phyloP scores from a whole-genome alignment of 2,113 vertebrate species.

The Australoheros scitulus region DNA sequence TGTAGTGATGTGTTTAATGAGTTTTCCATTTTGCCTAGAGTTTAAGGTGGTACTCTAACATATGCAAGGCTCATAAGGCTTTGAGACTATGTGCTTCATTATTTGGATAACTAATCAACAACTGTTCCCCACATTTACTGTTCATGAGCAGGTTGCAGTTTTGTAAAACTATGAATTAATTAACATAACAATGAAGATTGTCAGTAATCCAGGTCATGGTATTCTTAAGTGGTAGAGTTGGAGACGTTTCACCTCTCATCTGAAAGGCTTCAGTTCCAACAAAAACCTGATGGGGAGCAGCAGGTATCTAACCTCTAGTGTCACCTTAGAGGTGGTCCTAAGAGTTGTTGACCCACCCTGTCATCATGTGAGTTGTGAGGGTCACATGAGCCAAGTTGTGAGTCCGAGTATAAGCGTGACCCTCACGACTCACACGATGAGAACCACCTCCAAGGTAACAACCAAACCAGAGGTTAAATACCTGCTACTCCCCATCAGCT shows the following conservation, averaged over 20 bases:
- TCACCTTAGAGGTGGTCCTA: no score
- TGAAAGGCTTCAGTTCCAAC: background rate
- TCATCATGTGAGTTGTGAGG: background rate
- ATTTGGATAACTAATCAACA: background rate
- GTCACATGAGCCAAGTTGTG: background rate
- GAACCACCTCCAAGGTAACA: background rate
- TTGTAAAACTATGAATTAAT: background rate
- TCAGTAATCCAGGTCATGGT: background rate
- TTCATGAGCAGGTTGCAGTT: background rate
- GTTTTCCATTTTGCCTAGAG: background rate
- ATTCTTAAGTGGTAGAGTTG: background rate
- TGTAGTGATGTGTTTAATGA: constrained; percentile 6
- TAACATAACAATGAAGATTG: background rate
- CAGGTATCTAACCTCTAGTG: no score
- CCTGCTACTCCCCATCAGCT: background rate
- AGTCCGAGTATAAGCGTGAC: background rate
- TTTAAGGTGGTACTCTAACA: background rate
- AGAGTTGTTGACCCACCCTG: no score
- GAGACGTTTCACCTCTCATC: background rate
- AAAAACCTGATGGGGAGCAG: no score
- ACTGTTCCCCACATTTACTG: background rate
- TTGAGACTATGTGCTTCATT: constrained; percentile 1
- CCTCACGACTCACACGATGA: background rate
- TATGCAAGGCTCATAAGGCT: background rate
- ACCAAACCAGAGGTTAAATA: background rate